phyloP scores from a whole-genome alignment of 2,113 vertebrate genomes.

The Microtus montanus region DNA sequence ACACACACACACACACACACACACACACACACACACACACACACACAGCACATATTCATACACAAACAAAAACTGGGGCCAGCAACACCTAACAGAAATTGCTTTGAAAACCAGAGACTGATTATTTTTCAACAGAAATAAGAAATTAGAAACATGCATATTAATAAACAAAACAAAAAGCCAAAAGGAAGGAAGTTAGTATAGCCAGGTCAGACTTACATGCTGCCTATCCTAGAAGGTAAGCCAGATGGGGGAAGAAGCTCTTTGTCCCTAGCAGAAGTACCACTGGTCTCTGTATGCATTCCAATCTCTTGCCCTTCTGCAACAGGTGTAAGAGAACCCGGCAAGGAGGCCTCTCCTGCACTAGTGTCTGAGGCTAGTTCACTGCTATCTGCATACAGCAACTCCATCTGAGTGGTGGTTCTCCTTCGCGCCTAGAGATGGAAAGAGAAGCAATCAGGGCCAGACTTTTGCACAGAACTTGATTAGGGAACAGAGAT shows the following conservation, averaged over 20 bases:
- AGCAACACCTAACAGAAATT: constrained; percentile 67
- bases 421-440: constrained; percentile 94
- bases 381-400: constrained; percentile 93
- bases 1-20: neutral
- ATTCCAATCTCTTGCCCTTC: constrained; percentile 86
- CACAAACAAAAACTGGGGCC: neutral
- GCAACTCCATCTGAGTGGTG: constrained; percentile 97
- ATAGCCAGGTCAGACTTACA: constrained; percentile 90
- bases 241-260: constrained; percentile 86
- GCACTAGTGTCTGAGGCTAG: constrained; percentile 84
- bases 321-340: constrained; percentile 82
- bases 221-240: constrained; percentile 89
- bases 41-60: neutral
- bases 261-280: constrained; percentile 89
- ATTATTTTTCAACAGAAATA: constrained; percentile 50
- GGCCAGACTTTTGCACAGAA: constrained; percentile 40
- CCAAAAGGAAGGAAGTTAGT: constrained; percentile 83
- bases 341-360: constrained; percentile 85
- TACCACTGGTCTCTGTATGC: constrained; percentile 81
- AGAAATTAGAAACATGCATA: constrained; percentile 82
- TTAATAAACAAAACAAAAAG: constrained; percentile 61
- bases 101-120: constrained; percentile 58
- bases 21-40: too few relatives aligned
- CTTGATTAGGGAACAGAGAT: constrained; percentile 38
- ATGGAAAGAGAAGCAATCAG: constrained; percentile 73